phyloP scores from a whole-genome alignment of 2,888 invertebrate species.

The Buathra laborator region DNA sequence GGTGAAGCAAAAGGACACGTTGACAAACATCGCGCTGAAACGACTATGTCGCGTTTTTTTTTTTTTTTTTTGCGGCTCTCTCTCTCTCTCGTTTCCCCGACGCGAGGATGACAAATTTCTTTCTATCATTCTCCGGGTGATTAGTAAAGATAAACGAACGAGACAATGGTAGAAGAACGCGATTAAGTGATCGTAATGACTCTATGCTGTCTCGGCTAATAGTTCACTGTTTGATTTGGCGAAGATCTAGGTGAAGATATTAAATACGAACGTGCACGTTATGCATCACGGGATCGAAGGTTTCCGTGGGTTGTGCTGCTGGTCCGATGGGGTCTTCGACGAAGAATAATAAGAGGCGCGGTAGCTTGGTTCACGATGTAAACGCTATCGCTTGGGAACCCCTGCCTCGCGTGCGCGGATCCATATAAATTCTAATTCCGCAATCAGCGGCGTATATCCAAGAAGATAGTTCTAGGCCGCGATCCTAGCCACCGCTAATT shows the following conservation, averaged over 20 bases:
- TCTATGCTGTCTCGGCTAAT: slow-evolving; percentile 9
- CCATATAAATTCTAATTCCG: slow-evolving; percentile 85
- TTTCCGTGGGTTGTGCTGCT: slow-evolving; percentile 32
- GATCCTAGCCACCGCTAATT: slow-evolving; percentile 81
- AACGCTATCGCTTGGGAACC: slow-evolving; percentile 77
- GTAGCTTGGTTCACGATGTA: slow-evolving; percentile 30
- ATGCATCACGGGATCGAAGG: slow-evolving; percentile 38
- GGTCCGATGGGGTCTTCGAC: slow-evolving; percentile 22
- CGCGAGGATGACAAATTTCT: slow-evolving; percentile 2
- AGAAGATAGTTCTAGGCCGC: slow-evolving; percentile 84
- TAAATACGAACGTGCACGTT: slow-evolving; percentile 42
- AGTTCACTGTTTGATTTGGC: slow-evolving; percentile 38
- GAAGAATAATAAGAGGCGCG: slow-evolving; percentile 52
- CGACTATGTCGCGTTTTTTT: background rate
- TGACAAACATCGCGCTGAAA: slow-evolving; percentile 9
- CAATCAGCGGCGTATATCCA: slow-evolving; percentile 83
- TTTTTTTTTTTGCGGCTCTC: background rate
- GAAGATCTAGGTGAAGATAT: slow-evolving; percentile 43
- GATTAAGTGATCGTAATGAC: slow-evolving; percentile 19
- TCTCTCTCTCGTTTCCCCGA: no score
- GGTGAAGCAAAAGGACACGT: background rate
- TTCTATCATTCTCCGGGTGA: background rate
- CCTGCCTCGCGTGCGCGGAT: slow-evolving; percentile 83
- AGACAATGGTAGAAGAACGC: slow-evolving; percentile 13
- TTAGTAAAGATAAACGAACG: slow-evolving; percentile 11